A percentile compares a stretch with the other conserved stretches of the same genome.
These are phyloP conservation scores for Bergia sp. DNA, from an alignment of 92 coral and sea anemone species.

Conservation along the genomic window DNA sequence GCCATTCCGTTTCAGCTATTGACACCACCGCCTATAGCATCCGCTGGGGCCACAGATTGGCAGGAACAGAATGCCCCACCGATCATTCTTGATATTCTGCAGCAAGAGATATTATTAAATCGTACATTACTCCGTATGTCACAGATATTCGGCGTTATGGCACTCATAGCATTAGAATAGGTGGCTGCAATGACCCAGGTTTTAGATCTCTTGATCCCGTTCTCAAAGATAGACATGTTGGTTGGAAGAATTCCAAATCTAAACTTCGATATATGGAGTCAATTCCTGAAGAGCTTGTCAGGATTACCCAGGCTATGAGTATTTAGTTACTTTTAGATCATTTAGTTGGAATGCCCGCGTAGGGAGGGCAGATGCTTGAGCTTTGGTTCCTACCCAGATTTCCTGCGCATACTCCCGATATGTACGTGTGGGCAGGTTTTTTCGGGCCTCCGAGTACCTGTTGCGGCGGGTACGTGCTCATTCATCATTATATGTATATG, in stretches of 20 bases:
- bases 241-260: slow-evolving; percentile 49
- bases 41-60: slow-evolving; percentile 34
- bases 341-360: slow-evolving; percentile 26
- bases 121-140: slow-evolving; percentile 39
- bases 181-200: slow-evolving; percentile 35
- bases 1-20: slow-evolving; percentile 36
- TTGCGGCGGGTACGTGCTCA: slow-evolving; percentile 37
- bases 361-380: slow-evolving; percentile 23
- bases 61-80: neutral
- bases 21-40: slow-evolving; percentile 8
- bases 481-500: slow-evolving; percentile 10
- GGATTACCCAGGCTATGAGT: slow-evolving; percentile 33
- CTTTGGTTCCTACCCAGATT: slow-evolving; percentile 43
- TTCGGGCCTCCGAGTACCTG: slow-evolving; percentile 46
- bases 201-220: slow-evolving; percentile 44
- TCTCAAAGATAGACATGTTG: slow-evolving; percentile 39
- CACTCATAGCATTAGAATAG: slow-evolving; percentile 52
- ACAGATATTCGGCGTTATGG: slow-evolving; percentile 36
- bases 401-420: slow-evolving; percentile 18
- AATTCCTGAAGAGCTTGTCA: slow-evolving; percentile 45
- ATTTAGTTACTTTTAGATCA: slow-evolving; percentile 10
- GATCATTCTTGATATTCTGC: slow-evolving; percentile 37
- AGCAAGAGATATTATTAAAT: slow-evolving; percentile 24
- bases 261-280: slow-evolving; percentile 38
- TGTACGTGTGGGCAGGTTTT: slow-evolving; percentile 41